Conservation (phyloP, 2,113 vertebrate species). For the Poecile atricapillus region DNA sequence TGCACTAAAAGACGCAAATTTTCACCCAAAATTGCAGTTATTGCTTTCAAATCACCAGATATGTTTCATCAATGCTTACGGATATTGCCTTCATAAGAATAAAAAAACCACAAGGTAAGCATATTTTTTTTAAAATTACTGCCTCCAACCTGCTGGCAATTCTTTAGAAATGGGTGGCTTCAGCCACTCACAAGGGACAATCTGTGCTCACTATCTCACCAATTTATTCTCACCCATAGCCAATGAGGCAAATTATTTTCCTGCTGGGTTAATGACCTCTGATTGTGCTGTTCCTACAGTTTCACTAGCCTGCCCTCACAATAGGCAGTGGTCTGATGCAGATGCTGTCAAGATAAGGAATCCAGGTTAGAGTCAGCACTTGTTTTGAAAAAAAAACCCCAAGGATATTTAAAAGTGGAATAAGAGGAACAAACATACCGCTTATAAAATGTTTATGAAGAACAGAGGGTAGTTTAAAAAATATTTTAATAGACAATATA, state of each 20-base stretch:
- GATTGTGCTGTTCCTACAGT: background rate
- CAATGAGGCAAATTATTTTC: background rate
- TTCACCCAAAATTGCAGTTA: background rate
- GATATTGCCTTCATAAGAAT: background rate
- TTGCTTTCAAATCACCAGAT: background rate
- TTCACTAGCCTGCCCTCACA: background rate
- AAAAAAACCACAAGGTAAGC: background rate
- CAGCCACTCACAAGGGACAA: background rate
- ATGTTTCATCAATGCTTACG: background rate
- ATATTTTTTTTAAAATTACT: background rate
- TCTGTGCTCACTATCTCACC: background rate
- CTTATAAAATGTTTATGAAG: background rate
- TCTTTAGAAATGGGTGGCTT: background rate
- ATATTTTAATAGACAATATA: background rate
- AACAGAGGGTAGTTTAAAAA: background rate
- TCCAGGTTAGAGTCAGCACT: background rate
- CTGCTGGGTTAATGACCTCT: background rate
- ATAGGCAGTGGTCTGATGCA: background rate
- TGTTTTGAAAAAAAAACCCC: background rate
- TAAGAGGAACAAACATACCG: background rate
- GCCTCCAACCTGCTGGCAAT: background rate
- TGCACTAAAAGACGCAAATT: conserved; percentile 7
- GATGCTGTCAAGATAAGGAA: background rate
- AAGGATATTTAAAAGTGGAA: background rate
- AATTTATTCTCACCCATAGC: background rate